phyloP scores from a whole-genome alignment of 2,797 vertebrate species.

The Intellagama lesueurii region DNA sequence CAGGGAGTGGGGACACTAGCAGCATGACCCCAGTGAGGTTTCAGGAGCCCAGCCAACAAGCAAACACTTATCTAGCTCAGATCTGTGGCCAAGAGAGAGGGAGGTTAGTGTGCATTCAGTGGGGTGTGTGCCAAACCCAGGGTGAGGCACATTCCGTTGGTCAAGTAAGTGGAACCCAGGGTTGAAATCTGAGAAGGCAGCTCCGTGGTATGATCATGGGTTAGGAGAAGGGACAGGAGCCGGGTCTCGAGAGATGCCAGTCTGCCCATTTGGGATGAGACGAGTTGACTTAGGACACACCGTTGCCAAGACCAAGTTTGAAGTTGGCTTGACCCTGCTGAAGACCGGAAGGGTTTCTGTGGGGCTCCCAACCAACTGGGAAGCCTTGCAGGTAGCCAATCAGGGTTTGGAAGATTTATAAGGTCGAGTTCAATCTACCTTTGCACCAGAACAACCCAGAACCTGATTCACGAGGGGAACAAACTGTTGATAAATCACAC shows the following conservation, averaged over 20 bases:
- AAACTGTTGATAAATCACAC: neutral
- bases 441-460: neutral
- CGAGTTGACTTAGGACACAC: no score
- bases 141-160: constrained; percentile 15
- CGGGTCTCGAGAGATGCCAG: neutral
- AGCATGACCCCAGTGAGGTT: no score
- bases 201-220: neutral
- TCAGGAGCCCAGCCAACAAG: neutral
- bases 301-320: neutral
- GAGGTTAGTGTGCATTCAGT: no score
- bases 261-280: neutral
- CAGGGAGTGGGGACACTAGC: no score
- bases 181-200: neutral
- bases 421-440: no score
- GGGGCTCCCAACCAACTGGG: neutral
- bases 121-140: neutral
- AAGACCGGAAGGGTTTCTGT: neutral
- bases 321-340: neutral
- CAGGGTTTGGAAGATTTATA: no score
- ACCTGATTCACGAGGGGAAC: neutral
- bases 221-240: neutral
- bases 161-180: neutral
- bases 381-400: neutral
- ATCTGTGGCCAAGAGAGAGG: neutral
- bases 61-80: neutral